Conservation (phyloP, 2,797 vertebrate genomes). For the Ptychobarbus kaznakovi region DNA sequence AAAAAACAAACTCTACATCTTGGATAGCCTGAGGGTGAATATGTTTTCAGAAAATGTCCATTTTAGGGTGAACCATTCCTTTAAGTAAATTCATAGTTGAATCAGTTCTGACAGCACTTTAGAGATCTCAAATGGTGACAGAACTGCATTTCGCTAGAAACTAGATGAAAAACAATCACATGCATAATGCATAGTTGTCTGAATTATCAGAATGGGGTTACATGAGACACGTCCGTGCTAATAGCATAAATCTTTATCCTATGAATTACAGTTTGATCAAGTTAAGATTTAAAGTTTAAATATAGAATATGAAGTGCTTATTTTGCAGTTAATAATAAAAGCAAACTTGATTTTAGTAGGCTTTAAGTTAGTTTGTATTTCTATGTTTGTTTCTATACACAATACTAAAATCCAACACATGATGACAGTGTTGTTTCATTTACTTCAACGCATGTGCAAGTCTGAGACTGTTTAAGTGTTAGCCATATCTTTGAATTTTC, state of each 20-base stretch:
- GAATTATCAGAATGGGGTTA: not conserved
- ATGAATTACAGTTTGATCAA: not conserved
- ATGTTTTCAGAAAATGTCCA: no score
- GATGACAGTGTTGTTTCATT: not conserved
- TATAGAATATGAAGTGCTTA: conserved; percentile 69
- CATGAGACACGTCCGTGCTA: not conserved
- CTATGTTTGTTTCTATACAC: not conserved
- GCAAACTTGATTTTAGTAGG: conserved; percentile 79
- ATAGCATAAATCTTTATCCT: not conserved
- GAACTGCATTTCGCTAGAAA: no score
- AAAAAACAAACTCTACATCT: no score
- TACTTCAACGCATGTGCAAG: not conserved
- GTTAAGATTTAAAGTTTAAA: not conserved
- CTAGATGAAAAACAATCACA: not conserved
- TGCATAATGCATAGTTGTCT: not conserved
- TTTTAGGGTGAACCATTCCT: no score
- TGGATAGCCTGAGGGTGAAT: no score
- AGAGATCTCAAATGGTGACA: not conserved
- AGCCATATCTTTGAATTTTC: no score
- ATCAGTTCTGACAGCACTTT: not conserved
- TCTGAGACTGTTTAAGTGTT: no score
- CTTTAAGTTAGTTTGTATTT: conserved; percentile 71
- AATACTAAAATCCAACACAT: not conserved
- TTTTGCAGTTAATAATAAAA: conserved; percentile 81
- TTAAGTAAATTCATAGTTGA: not conserved